phyloP scores from a whole-genome alignment of 2,113 vertebrate species.

The Triplophysa tibetana region DNA sequence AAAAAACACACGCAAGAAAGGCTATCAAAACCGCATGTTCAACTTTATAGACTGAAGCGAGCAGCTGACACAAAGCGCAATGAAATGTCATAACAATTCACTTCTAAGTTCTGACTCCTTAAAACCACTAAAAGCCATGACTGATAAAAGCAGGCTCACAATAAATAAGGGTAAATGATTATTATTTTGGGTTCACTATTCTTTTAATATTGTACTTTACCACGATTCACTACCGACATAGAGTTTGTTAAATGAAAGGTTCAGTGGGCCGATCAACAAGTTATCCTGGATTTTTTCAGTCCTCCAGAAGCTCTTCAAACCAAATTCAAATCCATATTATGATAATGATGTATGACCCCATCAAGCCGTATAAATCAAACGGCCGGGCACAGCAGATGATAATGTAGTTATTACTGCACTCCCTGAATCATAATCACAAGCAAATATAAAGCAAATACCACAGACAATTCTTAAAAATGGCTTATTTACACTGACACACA shows the following conservation, averaged over 20 bases:
- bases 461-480: conserved; percentile 31
- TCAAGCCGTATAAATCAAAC: background rate
- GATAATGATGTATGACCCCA: background rate
- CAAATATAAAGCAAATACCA: conserved; percentile 19
- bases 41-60: too few species aligned
- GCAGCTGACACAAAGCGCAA: background rate
- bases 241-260: too few species aligned
- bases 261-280: too few species aligned
- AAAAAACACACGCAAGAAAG: too few species aligned
- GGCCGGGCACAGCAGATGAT: background rate
- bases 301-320: too few species aligned
- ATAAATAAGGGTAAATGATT: background rate
- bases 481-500: too few species aligned
- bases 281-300: too few species aligned
- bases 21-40: too few species aligned
- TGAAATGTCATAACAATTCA: background rate
- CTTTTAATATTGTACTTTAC: too few species aligned
- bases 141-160: background rate
- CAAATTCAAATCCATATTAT: background rate
- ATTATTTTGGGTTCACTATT: too few species aligned
- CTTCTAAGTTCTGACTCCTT: background rate
- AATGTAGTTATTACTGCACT: background rate
- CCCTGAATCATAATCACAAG: background rate
- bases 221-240: too few species aligned
- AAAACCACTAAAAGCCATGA: background rate